Conservation (phyloP, 2,113 vertebrate genomes). For the Xerus inauris region DNA sequence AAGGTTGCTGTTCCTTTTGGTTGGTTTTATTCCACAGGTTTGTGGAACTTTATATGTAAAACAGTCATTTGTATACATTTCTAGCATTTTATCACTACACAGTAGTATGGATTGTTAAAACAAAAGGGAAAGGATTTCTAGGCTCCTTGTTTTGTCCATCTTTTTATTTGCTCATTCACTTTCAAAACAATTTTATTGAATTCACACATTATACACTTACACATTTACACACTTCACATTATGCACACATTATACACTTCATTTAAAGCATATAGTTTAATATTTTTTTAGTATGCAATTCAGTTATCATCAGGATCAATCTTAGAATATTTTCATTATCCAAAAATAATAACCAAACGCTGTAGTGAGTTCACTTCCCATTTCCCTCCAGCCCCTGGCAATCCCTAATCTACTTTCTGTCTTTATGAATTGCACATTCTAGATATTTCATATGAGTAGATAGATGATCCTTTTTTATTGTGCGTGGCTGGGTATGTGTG, state of each 20-base stretch:
- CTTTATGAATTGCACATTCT: neutral
- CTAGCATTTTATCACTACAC: neutral
- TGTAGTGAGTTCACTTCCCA: neutral
- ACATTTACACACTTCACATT: neutral
- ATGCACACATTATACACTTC: neutral
- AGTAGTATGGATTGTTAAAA: neutral
- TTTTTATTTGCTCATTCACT: neutral
- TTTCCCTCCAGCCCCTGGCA: neutral
- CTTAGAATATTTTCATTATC: neutral
- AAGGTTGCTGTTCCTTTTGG: neutral
- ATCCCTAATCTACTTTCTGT: neutral
- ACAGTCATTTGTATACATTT: neutral
- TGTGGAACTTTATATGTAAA: neutral
- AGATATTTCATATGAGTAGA: neutral
- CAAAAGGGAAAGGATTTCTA: neutral
- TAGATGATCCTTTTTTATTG: neutral
- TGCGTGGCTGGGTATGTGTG: no score
- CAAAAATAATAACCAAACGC: neutral
- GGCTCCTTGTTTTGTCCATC: neutral
- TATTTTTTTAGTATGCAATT: neutral
- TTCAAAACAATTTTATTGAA: neutral
- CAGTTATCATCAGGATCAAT: neutral
- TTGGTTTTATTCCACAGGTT: neutral
- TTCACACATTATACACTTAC: no score
- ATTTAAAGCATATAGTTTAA: neutral